Base-by-base conservation (phyloP, 2,888 invertebrate genomes). In the Paralinhomoeus sp. region DNA sequence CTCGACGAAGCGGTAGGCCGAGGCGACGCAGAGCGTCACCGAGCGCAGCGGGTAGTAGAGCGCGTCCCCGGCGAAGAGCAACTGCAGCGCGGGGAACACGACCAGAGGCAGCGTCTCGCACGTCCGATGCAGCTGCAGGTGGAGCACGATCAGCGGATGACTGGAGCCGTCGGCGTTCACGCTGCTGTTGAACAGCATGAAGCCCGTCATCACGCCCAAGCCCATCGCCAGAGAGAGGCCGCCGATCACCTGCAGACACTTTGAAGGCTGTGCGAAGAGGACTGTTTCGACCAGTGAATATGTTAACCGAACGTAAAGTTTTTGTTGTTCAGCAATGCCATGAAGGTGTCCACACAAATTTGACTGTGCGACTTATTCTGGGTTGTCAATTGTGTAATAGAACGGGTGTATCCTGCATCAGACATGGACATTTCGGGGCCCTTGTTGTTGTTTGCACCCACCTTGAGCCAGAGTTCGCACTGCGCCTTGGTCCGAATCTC, bases 61-160 rank as follows among this genome's bases (percentile, higher is more conserved):
- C 34, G 42, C 12, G 15, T 45, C 21, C 3, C 27, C 5, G 35
- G 35, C 17, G 18, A 35, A 20, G 24, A 36, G 17, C n/a, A 35
- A 5, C 34, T 45, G 45, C 3, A 37, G 21, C 20, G 20, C 12
- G 9, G 45, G 45, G 23, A 31, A 42, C 3, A 42, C 7, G n/a
- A 45, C 12, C 24, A 45, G 34, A 2, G 39, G 27, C 20, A 45
- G 18, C 15, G 37, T 33, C 24, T 42, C 36, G 24, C 42, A 39
- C 12, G 17, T 24, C 12, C 45, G 34, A 22, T 45, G 39, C 22
- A 45, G 23, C 18, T 18, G 35, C 3, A 17, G 24, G 40, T 45
- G 45, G 5, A 45, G 17, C 9, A 24, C 18, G 24, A 45, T 13
- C 24, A 45, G 24, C 2, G 45, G 45, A 23, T 45, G 45, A 2